Base-by-base conservation (phyloP, 2,113 vertebrate genomes). In the Trematocara nigrifrons region DNA sequence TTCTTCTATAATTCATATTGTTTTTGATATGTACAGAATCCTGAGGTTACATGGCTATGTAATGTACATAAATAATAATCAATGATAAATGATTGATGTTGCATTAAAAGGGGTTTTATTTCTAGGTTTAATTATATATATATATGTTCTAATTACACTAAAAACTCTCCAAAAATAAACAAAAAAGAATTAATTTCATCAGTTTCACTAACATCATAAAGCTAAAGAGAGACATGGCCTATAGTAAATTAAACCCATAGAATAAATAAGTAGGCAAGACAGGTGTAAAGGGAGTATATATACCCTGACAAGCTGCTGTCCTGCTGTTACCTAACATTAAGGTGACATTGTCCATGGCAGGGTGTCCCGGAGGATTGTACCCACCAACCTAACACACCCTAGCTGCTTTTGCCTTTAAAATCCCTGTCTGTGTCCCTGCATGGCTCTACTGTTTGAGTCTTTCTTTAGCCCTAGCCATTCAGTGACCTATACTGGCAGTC, bases 341-440 rank as follows among this genome's bases (percentile, higher is more conserved):
- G 90, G 91, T 94, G 93, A 93, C 90, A 86, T 89, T 94, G 91
- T 90, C 85, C 78, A 83, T 87, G 83, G 90, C 89, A 88, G 87
- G 54, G 40, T 40, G 87, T 93, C 91, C 87, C 82, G 74, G 10
- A 86, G 85, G 90, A 86, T 61, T 81, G 31, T 29, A 66, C 66
- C 49, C 86, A 85, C 80, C 81, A 40, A 54, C 57, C 78, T 78
- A 83, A 74, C 77, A 42, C 82, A 69, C 16, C 85, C 79, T 89
- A 88, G 77, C 85, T 89, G 85, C 83, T 66, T 59, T 66, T 78
- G 66, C 53, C 45, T 84, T 80, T 86, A 83, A 89, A 83, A 38
- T 52, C 80, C 33, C 52, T 16, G 64, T 10, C 80, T 52, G 64
- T 87, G 90, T 82, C 85, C 84, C 88, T 53, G 61, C 82, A 64